Conservation (phyloP, 2,113 vertebrate species). For the Cettia cetti region DNA sequence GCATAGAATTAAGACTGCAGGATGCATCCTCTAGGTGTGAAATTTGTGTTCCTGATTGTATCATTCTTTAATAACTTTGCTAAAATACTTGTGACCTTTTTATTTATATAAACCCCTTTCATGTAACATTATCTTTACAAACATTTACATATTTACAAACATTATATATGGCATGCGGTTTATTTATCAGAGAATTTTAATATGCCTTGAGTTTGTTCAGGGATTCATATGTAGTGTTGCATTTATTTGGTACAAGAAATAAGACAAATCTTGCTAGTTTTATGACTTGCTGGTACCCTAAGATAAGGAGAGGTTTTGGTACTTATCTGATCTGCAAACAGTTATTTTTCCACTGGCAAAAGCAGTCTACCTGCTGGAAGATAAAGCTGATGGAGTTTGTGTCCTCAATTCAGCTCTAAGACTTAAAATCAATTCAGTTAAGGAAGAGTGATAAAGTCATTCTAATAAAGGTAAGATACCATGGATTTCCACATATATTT, state of each 20-base stretch:
- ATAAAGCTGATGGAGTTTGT: constrained; percentile 9
- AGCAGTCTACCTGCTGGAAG: neutral
- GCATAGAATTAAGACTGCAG: neutral
- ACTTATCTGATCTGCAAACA: neutral
- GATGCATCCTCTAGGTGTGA: neutral
- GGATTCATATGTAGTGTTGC: neutral
- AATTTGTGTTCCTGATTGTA: neutral
- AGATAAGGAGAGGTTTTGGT: neutral
- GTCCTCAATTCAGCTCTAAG: constrained; percentile 7
- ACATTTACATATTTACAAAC: neutral
- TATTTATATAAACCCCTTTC: neutral
- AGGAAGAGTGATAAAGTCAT: neutral
- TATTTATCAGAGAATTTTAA: neutral
- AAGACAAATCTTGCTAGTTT: neutral
- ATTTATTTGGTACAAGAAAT: neutral
- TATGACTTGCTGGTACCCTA: neutral
- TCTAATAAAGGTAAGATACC: neutral
- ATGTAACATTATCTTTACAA: neutral
- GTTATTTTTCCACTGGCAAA: neutral
- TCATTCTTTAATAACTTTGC: neutral
- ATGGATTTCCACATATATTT: neutral
- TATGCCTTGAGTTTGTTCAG: neutral
- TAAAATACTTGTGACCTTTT: neutral
- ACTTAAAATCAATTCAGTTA: constrained; percentile 21
- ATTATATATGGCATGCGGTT: neutral